Evolutionary conservation across 2,888 invertebrate genomes (phyloP).

Genomic region (Tetragonula carbonaria): DNA sequence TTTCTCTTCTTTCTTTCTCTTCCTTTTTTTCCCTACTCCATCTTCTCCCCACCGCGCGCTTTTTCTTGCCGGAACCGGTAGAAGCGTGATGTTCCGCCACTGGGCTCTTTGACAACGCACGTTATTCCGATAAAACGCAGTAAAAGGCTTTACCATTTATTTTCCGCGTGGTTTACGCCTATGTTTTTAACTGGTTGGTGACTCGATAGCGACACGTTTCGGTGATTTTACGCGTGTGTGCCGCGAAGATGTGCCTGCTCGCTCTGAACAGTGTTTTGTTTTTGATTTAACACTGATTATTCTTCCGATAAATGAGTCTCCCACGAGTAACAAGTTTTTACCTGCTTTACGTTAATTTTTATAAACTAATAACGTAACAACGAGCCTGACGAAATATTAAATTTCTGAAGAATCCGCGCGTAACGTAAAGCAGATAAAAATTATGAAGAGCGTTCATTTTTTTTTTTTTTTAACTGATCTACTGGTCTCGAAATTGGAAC

Average conservation of each 20-base stretch:
- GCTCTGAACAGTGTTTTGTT: background rate
- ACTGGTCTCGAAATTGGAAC: slow-evolving; percentile 51
- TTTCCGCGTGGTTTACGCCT: slow-evolving; percentile 38
- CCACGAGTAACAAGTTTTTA: no score
- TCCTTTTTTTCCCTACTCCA: slow-evolving; percentile 6
- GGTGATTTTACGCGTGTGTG: slow-evolving; percentile 2
- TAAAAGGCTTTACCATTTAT: slow-evolving; percentile 22
- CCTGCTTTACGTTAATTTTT: background rate
- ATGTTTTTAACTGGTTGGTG: slow-evolving; percentile 21
- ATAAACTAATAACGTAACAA: background rate
- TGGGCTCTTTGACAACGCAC: slow-evolving; percentile 55
- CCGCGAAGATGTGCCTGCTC: background rate
- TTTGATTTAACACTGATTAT: background rate
- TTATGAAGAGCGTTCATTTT: slow-evolving; percentile 42
- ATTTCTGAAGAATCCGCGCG: background rate
- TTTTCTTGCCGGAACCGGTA: slow-evolving; percentile 58
- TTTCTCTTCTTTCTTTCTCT: background rate
- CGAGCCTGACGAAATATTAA: background rate
- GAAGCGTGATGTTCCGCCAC: slow-evolving; percentile 47
- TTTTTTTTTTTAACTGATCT: slow-evolving; percentile 26
- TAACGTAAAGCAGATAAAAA: background rate
- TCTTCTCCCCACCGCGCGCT: slow-evolving; percentile 1
- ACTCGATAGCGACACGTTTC: slow-evolving; percentile 6
- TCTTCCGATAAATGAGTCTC: background rate
- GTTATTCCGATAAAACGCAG: slow-evolving; percentile 36